Evolutionary conservation across 1,140 invertebrate genomes (phyloP).

Genomic region (Eulimnadia texana): DNA sequence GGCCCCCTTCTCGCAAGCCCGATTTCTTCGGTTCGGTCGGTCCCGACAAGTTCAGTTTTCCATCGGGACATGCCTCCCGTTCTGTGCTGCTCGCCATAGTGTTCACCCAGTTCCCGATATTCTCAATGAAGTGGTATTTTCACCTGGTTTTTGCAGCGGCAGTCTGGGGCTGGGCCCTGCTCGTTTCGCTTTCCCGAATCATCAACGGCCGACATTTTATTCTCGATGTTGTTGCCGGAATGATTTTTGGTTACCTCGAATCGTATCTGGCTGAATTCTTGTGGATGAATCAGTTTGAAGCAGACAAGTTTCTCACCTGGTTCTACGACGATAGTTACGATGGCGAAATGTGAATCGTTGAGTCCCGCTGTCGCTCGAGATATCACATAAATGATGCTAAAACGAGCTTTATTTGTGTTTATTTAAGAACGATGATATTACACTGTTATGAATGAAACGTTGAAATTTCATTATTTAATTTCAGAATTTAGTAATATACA

Average conservation of each 20-base stretch:
- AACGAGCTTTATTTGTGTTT: too few species aligned
- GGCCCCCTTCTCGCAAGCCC: slow-evolving; percentile 41
- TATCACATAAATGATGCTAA: too few species aligned
- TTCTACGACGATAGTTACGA: slow-evolving; percentile 3
- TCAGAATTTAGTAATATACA: too few species aligned
- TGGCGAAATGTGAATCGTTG: too few species aligned
- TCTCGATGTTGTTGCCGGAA: slow-evolving; percentile 64
- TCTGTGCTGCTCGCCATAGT: slow-evolving; percentile 59
- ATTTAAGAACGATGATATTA: too few species aligned
- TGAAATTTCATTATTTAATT: too few species aligned
- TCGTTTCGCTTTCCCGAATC: slow-evolving; percentile 62
- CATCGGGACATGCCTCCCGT: slow-evolving; percentile 87
- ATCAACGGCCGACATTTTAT: slow-evolving; percentile 71
- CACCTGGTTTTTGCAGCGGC: slow-evolving; percentile 33
- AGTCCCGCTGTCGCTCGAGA: too few species aligned
- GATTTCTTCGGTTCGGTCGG: slow-evolving; percentile 45
- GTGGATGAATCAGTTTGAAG: slow-evolving; percentile 39
- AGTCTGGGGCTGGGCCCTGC: slow-evolving; percentile 50
- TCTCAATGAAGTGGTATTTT: slow-evolving; percentile 7
- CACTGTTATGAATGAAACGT: too few species aligned
- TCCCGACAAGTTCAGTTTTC: slow-evolving; percentile 86
- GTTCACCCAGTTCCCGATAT: slow-evolving; percentile 31
- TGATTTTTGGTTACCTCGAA: slow-evolving; percentile 56
- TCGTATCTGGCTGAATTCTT: slow-evolving; percentile 46
- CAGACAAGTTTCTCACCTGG: slow-evolving; percentile 4